Conservation (phyloP, 1,140 invertebrate species). For the Bombus balteatus region DNA sequence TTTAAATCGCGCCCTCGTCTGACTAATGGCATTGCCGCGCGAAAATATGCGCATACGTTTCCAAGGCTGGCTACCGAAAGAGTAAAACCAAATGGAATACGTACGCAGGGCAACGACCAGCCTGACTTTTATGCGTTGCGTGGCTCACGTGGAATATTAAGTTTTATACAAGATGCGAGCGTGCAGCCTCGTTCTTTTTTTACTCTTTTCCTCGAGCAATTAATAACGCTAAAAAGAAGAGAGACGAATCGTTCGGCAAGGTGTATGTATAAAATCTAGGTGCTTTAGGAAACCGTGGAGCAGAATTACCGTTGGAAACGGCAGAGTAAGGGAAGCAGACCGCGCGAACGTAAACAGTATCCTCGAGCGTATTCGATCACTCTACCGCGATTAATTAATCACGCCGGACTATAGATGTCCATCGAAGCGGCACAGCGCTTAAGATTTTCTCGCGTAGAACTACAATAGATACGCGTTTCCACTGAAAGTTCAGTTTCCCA, state of each 20-base stretch:
- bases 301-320: neutral
- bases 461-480: neutral
- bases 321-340: too few relatives aligned
- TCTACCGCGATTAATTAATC: constrained; percentile 27
- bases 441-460: neutral
- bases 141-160: neutral
- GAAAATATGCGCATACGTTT: constrained; percentile 30
- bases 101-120: neutral
- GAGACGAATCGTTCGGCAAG: neutral
- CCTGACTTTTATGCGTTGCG: neutral
- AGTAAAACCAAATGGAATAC: neutral
- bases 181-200: too few relatives aligned
- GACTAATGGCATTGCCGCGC: constrained; percentile 21
- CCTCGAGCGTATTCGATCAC: neutral
- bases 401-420: constrained; percentile 3
- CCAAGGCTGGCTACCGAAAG: neutral
- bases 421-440: neutral
- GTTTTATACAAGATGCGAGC: neutral
- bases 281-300: neutral
- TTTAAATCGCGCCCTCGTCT: constrained; percentile 23
- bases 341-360: neutral
- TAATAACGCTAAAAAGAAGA: too few relatives aligned
- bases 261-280: neutral
- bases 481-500: too few relatives aligned
- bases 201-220: neutral